Evolutionary conservation across 1,140 invertebrate species (phyloP).

Genomic region (Coelopa frigida): DNA sequence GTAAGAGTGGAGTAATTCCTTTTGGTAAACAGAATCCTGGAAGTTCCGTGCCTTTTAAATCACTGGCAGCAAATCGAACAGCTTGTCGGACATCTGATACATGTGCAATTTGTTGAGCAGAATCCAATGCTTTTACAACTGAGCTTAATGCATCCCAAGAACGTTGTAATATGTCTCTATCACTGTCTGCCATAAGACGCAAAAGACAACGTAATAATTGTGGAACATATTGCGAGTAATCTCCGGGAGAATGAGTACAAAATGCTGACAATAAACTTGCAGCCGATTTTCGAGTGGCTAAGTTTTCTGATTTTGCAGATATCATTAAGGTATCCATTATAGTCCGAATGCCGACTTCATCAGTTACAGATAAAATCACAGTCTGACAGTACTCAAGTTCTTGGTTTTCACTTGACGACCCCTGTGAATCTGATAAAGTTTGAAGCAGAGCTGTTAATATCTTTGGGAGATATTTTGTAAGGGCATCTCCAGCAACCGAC

Average conservation of each 20-base stretch:
- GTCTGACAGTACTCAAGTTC: conserved; percentile 90
- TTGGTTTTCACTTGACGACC: conserved; percentile 60
- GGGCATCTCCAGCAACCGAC: conserved; percentile 87
- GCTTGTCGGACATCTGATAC: conserved; percentile 87
- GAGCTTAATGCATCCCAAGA: conserved; percentile 86
- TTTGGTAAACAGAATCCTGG: conserved; percentile 95
- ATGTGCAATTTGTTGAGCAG: conserved; percentile 72
- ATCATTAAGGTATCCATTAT: conserved; percentile 89
- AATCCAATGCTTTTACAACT: conserved; percentile 80
- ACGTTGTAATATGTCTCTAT: conserved; percentile 74
- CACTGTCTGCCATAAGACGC: conserved; percentile 71
- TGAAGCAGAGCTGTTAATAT: conserved; percentile 85
- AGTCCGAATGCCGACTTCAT: conserved; percentile 78
- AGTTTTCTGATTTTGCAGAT: conserved; percentile 59
- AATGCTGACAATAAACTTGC: conserved; percentile 83
- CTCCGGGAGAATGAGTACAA: conserved; percentile 78
- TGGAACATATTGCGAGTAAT: conserved; percentile 79
- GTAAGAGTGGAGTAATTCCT: conserved; percentile 88
- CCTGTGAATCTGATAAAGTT: conserved; percentile 64
- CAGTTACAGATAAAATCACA: conserved; percentile 82
- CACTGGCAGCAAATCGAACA: conserved; percentile 79
- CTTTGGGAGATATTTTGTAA: conserved; percentile 85
- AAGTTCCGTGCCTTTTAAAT: conserved; percentile 72
- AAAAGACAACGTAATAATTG: conserved; percentile 83
- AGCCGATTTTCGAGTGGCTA: conserved; percentile 64